These are phyloP conservation scores for Hylomyscus alleni DNA, from an alignment of 2,797 vertebrate species.

Conservation along the genomic window DNA sequence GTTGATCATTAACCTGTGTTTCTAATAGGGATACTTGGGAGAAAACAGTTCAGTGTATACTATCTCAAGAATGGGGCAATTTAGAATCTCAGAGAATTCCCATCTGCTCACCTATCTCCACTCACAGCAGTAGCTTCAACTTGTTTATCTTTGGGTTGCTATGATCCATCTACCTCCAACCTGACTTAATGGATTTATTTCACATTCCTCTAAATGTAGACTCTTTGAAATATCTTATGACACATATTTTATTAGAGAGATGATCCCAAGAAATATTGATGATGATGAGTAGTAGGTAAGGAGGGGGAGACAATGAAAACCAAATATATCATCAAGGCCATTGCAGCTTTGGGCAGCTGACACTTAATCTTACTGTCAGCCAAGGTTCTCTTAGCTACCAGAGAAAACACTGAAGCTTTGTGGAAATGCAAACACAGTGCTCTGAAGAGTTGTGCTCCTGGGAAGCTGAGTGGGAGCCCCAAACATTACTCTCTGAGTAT, in stretches of 20 bases:
- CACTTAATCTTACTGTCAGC: background rate
- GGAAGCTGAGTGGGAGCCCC: background rate
- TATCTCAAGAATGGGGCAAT: background rate
- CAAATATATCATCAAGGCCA: background rate
- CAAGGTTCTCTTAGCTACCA: background rate
- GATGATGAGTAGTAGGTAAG: background rate
- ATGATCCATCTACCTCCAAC: background rate
- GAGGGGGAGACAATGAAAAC: background rate
- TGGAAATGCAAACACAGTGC: background rate
- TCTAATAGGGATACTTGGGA: background rate
- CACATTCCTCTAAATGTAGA: background rate
- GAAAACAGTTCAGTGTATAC: background rate
- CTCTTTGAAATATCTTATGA: background rate
- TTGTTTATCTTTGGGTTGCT: background rate
- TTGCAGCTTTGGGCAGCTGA: background rate
- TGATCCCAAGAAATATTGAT: conserved; percentile 9
- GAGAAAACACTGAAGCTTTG: background rate
- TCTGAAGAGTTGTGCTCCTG: background rate
- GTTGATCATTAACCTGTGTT: background rate
- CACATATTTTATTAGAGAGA: background rate
- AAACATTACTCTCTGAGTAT: background rate
- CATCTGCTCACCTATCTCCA: background rate
- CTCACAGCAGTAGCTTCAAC: background rate
- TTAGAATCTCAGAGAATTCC: background rate
- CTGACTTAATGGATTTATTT: background rate